A percentile compares a stretch with the other conserved stretches of the same genome.
Conservation (phyloP, 2,113 vertebrate species). For the Poeciliopsis occidentalis region DNA sequence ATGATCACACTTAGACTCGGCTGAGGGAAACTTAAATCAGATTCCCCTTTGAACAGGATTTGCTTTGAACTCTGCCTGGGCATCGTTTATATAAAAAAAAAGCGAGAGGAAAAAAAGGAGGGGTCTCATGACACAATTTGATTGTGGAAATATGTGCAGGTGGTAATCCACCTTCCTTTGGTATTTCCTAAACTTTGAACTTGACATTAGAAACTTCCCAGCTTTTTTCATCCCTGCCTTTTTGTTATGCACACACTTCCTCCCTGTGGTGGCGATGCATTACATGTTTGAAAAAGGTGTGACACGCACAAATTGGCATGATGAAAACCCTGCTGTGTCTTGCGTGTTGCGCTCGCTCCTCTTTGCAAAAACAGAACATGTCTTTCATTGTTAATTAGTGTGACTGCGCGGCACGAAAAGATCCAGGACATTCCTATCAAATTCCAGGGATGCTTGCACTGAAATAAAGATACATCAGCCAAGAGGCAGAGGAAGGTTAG, state of each 20-base stretch:
- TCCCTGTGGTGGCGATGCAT: constrained; percentile 57
- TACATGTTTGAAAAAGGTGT: constrained; percentile 59
- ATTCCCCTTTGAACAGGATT: constrained; percentile 66
- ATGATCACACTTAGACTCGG: constrained; percentile 64
- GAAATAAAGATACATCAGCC: constrained; percentile 12
- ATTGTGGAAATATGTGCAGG: constrained; percentile 63
- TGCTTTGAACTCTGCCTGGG: constrained; percentile 72
- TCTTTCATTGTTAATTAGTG: constrained; percentile 50
- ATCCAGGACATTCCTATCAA: constrained; percentile 10
- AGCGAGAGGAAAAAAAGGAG: too few relatives aligned
- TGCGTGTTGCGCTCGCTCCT: constrained; percentile 27
- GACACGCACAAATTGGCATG: constrained; percentile 48
- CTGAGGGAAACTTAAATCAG: constrained; percentile 70
- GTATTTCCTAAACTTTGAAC: constrained; percentile 72
- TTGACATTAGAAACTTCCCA: constrained; percentile 65
- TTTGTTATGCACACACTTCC: constrained; percentile 51
- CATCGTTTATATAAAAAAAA: constrained; percentile 65
- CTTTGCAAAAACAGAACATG: constrained; percentile 38
- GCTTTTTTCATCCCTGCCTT: constrained; percentile 47
- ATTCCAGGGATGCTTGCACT: constrained; percentile 24
- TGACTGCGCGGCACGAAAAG: constrained; percentile 14
- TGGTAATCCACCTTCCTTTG: constrained; percentile 61
- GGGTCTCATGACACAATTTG: constrained; percentile 68
- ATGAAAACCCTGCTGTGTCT: constrained; percentile 58
- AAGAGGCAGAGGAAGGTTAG: background rate